Evolutionary conservation across 2,797 vertebrate genomes (phyloP), one percentile per base, ranked within the genome.

Genomic region (Sus cebifrons): DNA sequence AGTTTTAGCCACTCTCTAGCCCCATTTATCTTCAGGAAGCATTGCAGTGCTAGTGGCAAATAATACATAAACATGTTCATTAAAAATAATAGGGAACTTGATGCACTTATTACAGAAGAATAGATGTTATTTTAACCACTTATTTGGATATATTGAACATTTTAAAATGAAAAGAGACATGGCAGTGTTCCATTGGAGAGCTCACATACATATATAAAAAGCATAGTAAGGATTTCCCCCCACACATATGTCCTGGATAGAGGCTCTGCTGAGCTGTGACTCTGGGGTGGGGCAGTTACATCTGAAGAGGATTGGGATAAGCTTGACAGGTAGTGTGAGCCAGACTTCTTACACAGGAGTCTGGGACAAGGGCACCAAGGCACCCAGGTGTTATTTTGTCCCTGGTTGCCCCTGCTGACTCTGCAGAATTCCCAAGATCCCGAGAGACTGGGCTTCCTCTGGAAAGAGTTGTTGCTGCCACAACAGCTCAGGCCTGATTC

Each of bases 1-100:
- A 44, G 90, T 86, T 75, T 86, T 12, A 94, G 62, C 6, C 58
- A 65, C 21, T 40, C 93, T 88, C 17, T 90, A 78, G 10, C 44
- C 86, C 0, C 0, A 14, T 75, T 88, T 71, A 81, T 93, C 20
- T 4, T 86, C 29, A 94, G 70, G 82, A 81, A 94, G 17, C 29
- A 54, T n/a, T 36, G 36, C 36, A 36, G 4, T 36, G 36, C 36
- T 44, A 90, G 4, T 29, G 89, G 54, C 23, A 93, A 65, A 81
- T 65, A 92, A 93, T 23, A 36, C 36, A 36, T 36, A 8, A 88
- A 78, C 4, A 77, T 54, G 3, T 5, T 93, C 6, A 71, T 18
- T 5, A 89, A 27, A 21, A 81, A 91, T 65, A 94, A 77, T 4
- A 23, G 1, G 7, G 13, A 84, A 83, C 70, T 96, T 83, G 49